A percentile compares a stretch with the other conserved stretches of the same genome.
Evolutionary conservation across 2,888 invertebrate genomes (phyloP).

Genomic region (Cancer borealis): DNA sequence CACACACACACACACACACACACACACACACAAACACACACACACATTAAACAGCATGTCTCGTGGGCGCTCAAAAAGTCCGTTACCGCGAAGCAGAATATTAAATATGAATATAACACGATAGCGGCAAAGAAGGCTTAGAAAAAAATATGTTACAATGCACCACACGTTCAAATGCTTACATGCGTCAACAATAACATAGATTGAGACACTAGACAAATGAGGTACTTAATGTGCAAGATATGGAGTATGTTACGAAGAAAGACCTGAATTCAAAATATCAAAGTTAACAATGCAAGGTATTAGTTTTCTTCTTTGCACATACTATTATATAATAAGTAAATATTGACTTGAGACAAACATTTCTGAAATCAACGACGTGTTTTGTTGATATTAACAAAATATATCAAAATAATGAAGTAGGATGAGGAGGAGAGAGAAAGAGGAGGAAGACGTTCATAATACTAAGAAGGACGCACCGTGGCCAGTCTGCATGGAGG

Average conservation of each 20-base stretch:
- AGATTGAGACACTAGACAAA: too few species aligned
- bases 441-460: neutral
- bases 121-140: too few species aligned
- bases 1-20: too few species aligned
- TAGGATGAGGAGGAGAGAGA: neutral
- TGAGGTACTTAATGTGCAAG: neutral
- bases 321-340: neutral
- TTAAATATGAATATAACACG: too few species aligned
- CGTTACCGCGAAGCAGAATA: too few species aligned
- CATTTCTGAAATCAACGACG: neutral
- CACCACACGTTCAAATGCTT: too few species aligned
- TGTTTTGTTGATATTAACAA: too few species aligned
- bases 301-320: neutral
- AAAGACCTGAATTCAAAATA: neutral
- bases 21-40: too few species aligned
- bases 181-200: too few species aligned
- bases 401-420: neutral
- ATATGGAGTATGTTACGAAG: neutral
- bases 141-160: too few species aligned
- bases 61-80: too few species aligned
- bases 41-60: too few species aligned
- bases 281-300: neutral
- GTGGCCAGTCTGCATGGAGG: constrained; percentile 74
- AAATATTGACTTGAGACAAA: neutral
- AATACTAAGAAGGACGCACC: constrained; percentile 58